Evolutionary conservation across 1,140 invertebrate genomes (phyloP).

Genomic region (Ylistrum balloti): DNA sequence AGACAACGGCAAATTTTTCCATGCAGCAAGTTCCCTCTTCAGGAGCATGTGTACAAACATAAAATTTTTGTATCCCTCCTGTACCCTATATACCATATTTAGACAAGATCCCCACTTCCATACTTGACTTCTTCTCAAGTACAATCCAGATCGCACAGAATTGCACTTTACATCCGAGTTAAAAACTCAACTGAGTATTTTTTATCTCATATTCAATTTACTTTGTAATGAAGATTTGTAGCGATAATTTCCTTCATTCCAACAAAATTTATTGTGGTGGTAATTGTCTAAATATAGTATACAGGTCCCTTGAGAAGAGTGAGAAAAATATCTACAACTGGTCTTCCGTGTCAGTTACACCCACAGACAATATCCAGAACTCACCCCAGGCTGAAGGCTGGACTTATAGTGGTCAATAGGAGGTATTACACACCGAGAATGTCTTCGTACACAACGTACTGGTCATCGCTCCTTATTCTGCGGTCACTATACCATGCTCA

Average conservation of each 20-base stretch:
- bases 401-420: not conserved
- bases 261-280: too few species aligned
- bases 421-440: too few species aligned
- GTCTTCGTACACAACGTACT: not conserved
- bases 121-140: too few species aligned
- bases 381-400: not conserved
- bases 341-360: not conserved
- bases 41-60: not conserved
- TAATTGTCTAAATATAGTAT: not conserved
- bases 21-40: not conserved
- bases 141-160: too few species aligned
- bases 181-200: too few species aligned
- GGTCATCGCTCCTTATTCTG: conserved; percentile 3
- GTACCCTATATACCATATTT: not conserved
- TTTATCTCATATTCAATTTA: too few species aligned
- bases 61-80: not conserved
- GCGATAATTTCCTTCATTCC: too few species aligned
- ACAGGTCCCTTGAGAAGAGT: not conserved
- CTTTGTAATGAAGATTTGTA: too few species aligned
- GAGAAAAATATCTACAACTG: not conserved
- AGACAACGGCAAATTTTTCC: not conserved
- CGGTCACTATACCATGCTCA: not conserved
- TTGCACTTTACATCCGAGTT: too few species aligned
- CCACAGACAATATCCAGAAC: conserved; percentile 37
- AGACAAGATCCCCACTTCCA: not conserved